phyloP scores from a whole-genome alignment of 2,113 vertebrate genomes.

The Prietella phreatophila region DNA sequence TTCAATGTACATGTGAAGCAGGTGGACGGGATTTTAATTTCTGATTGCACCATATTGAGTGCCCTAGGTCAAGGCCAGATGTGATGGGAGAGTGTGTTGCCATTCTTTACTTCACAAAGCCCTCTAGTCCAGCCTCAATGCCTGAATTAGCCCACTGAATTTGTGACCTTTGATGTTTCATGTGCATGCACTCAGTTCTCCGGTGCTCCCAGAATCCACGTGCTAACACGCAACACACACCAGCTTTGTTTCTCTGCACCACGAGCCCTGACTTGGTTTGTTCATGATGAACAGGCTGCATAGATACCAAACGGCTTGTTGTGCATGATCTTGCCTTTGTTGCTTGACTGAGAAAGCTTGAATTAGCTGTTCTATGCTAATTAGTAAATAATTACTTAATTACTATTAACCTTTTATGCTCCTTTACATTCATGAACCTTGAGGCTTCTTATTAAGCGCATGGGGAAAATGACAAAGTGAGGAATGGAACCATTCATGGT shows the following conservation, averaged over 20 bases:
- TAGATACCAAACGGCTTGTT: background rate
- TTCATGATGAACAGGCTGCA: background rate
- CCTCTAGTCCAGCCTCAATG: constrained; percentile 9
- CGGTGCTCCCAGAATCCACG: constrained; percentile 14
- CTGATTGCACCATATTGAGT: constrained; percentile 36
- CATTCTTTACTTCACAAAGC: constrained; percentile 19
- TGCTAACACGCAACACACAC: constrained; percentile 9
- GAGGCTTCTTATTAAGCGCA: background rate
- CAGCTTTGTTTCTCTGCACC: constrained; percentile 32
- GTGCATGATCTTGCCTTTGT: constrained; percentile 11
- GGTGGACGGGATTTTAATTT: constrained; percentile 10
- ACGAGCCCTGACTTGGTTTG: background rate
- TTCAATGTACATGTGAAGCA: constrained; percentile 24
- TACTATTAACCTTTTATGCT: constrained; percentile 14
- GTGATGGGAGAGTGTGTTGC: constrained; percentile 30
- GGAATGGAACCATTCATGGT: background rate
- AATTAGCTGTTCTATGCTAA: background rate
- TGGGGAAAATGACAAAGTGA: background rate
- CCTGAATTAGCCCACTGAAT: constrained; percentile 36
- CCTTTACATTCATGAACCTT: constrained; percentile 21
- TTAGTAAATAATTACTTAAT: constrained; percentile 6
- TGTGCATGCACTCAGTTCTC: constrained; percentile 18
- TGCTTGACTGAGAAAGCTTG: constrained; percentile 7
- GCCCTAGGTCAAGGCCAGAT: constrained; percentile 37
- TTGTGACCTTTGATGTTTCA: constrained; percentile 19